Evolutionary conservation across 2,797 vertebrate species (phyloP), one percentile per base, ranked within the genome.

Genomic region (Gymnothorax reevesii): DNA sequence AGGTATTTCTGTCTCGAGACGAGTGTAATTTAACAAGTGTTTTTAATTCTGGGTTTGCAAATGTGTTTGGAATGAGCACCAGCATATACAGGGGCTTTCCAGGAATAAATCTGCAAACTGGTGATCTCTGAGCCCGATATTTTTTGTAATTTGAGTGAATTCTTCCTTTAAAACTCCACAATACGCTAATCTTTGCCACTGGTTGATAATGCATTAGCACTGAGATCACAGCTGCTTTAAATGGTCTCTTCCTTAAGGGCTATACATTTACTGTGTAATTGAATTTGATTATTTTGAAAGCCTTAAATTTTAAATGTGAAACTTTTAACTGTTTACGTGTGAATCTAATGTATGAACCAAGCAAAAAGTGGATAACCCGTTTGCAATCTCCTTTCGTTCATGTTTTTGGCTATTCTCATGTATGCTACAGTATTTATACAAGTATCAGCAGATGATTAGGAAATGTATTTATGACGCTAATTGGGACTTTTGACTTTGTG

Each of bases 181-280:
- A 22, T 88, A 89, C 80, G 90, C 62, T 84, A 66, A 17, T 90
- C 54, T 89, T 88, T 89, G 89, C 89, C 89, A 33, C 87, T 86
- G 89, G 88, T 90, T 84, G 69, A 92, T 93, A 93, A 95, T 90
- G 93, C 91, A 82, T 91, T 89, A 89, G 91, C 92, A 86, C 42
- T 66, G 90, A 82, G 8, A 87, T 92, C 89, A 59, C 92, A 91
- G 92, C 92, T 94, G 94, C 93, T 95, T 94, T 92, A 92, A 94
- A 89, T 91, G 86, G 88, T 95, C 94, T 96, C 94, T 95, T 96
- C 95, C 96, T 95, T 94, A 90, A 96, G 96, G 96, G 96, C 96
- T 93, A 92, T 89, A 94, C 91, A 69, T 92, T 83, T 86, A 87
- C 89, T 90, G 86, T 93, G 89, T 94, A 93, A 96, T 95, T 96